These are phyloP conservation scores for Gonioctena quinquepunctata DNA, from an alignment of 1,140 invertebrate species.

Conservation along the genomic window DNA sequence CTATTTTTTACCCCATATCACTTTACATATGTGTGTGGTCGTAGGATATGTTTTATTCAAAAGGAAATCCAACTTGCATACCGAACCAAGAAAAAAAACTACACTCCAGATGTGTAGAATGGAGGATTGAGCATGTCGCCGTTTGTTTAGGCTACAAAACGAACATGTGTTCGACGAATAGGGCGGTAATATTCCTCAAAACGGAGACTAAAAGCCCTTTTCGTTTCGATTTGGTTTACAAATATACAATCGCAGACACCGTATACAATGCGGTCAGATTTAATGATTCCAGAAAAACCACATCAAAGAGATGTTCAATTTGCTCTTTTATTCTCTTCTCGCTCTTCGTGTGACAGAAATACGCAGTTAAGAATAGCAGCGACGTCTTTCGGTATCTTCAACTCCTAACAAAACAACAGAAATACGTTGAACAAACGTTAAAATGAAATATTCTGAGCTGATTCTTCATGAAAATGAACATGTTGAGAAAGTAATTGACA, in stretches of 20 bases:
- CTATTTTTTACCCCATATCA: background rate
- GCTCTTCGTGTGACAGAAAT: too few relatives aligned
- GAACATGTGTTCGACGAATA: slow-evolving; percentile 2
- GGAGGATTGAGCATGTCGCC: slow-evolving; percentile 36
- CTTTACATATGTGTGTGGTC: slow-evolving; percentile 13
- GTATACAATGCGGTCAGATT: slow-evolving; percentile 11
- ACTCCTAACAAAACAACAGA: too few relatives aligned
- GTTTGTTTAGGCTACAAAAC: slow-evolving; percentile 40
- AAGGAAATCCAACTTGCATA: slow-evolving; percentile 4
- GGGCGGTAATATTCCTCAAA: slow-evolving; percentile 1
- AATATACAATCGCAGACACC: slow-evolving; percentile 1
- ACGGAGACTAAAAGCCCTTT: slow-evolving; percentile 6
- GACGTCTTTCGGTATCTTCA: too few relatives aligned
- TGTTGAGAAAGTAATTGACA: too few relatives aligned
- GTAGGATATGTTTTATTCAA: slow-evolving; percentile 11
- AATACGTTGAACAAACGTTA: too few relatives aligned
- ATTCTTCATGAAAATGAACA: too few relatives aligned
- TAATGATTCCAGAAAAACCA: background rate
- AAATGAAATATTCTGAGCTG: too few relatives aligned
- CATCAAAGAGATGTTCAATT: slow-evolving; percentile 5
- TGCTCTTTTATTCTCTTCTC: background rate
- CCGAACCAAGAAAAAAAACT: slow-evolving; percentile 7
- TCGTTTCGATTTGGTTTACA: background rate
- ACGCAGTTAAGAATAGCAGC: too few relatives aligned
- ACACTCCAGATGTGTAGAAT: slow-evolving; percentile 32